Evolutionary conservation across 2,888 invertebrate species (phyloP).

Genomic region (Orthosia incerta): DNA sequence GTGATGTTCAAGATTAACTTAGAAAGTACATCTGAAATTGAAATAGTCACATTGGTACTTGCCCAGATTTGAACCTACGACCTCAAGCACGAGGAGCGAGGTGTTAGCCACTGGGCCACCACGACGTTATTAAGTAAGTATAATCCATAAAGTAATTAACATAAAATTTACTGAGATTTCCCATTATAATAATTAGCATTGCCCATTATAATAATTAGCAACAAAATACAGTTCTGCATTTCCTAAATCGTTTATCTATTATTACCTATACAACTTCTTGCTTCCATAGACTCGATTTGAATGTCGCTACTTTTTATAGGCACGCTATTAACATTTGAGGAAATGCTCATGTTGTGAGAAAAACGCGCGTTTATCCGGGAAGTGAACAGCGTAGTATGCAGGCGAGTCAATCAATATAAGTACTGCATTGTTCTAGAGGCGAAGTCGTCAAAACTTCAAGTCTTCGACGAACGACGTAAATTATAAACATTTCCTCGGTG

Average conservation of each 20-base stretch:
- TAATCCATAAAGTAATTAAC: no score
- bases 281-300: conserved; percentile 56
- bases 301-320: conserved; percentile 64
- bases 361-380: conserved; percentile 75
- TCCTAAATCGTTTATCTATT: conserved; percentile 57
- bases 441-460: conserved; percentile 68
- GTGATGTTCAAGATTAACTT: no score
- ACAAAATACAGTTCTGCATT: conserved; percentile 48
- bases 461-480: conserved; percentile 68
- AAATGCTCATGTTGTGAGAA: conserved; percentile 76
- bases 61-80: no score
- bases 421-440: conserved; percentile 70
- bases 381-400: conserved; percentile 62
- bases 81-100: no score
- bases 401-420: conserved; percentile 66
- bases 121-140: no score
- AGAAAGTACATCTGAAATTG: no score
- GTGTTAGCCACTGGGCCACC: no score
- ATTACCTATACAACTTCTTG: conserved; percentile 43
- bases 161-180: background rate
- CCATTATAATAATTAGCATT: conserved; percentile 11
- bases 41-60: no score
- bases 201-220: conserved; percentile 11
- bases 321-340: conserved; percentile 66
- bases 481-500: conserved; percentile 67